A percentile compares a stretch with the other conserved stretches of the same genome.
Conservation (phyloP, 2,113 vertebrate species). For the Atlantisia rogersi region DNA sequence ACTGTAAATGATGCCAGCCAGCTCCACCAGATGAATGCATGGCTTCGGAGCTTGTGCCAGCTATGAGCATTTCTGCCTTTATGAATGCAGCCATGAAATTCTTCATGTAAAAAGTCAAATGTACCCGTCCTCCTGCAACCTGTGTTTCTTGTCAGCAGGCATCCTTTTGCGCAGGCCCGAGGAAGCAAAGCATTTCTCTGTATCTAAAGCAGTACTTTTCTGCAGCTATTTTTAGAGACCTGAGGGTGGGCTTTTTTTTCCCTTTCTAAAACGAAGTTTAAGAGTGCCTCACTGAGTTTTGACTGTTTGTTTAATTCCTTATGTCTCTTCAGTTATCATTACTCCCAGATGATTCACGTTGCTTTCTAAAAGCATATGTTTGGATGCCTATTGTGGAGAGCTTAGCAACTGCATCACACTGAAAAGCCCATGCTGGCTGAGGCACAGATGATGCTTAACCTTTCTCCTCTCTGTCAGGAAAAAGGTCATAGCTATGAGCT, state of each 20-base stretch:
- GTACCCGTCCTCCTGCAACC: neutral
- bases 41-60: neutral
- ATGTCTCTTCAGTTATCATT: slow-evolving; percentile 27
- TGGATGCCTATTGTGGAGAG: slow-evolving; percentile 17
- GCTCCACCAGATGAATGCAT: neutral
- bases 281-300: neutral
- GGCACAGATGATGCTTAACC: neutral
- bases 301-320: slow-evolving; percentile 24
- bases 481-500: slow-evolving; percentile 46
- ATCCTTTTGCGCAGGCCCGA: neutral
- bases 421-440: neutral
- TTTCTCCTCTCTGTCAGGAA: slow-evolving; percentile 19
- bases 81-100: neutral
- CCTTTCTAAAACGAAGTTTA: neutral
- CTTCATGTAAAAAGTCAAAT: neutral
- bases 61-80: neutral
- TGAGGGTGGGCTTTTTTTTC: neutral
- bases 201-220: neutral
- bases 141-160: neutral
- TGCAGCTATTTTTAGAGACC: slow-evolving; percentile 27
- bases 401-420: neutral
- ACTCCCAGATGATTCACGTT: slow-evolving; percentile 28
- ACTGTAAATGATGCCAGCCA: neutral
- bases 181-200: neutral
- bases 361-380: neutral